Evolutionary conservation across 2,797 vertebrate genomes (phyloP).

Genomic region (Etheostoma perlongum): DNA sequence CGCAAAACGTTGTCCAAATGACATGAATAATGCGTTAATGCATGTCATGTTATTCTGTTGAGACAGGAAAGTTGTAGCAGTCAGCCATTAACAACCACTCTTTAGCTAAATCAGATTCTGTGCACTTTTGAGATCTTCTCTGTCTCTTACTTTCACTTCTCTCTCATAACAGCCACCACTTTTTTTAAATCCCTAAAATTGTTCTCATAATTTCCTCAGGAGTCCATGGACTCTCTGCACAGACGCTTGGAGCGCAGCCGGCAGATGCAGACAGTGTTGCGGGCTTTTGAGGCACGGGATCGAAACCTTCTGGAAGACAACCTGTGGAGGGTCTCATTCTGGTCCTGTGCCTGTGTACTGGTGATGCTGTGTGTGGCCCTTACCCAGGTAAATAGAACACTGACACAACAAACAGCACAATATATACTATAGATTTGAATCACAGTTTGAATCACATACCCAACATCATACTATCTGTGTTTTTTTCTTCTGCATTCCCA

Average conservation of each 20-base stretch:
- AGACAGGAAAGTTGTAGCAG: background rate
- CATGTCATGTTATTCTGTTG: background rate
- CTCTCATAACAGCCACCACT: background rate
- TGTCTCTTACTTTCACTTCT: background rate
- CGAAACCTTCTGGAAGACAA: slow-evolving; percentile 93
- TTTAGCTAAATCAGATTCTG: background rate
- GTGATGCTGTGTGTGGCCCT: slow-evolving; percentile 90
- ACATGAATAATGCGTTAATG: too few species aligned
- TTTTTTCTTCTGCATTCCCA: slow-evolving; percentile 60
- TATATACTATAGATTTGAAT: too few species aligned
- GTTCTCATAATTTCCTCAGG: slow-evolving; percentile 73
- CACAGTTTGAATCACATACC: background rate
- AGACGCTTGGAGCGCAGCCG: slow-evolving; percentile 89
- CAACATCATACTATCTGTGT: background rate
- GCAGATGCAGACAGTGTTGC: slow-evolving; percentile 90
- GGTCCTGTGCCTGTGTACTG: slow-evolving; percentile 90
- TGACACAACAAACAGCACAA: background rate
- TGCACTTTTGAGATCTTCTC: background rate
- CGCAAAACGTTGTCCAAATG: too few species aligned
- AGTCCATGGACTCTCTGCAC: slow-evolving; percentile 90
- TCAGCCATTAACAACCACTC: background rate
- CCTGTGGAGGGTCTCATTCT: slow-evolving; percentile 91
- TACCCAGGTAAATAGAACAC: slow-evolving; percentile 83
- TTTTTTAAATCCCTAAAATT: background rate
- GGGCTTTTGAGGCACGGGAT: slow-evolving; percentile 93